Evolutionary conservation across 2,797 vertebrate genomes (phyloP), one percentile per base, ranked within the genome.

Genomic region (Luscinia megarhynchos): DNA sequence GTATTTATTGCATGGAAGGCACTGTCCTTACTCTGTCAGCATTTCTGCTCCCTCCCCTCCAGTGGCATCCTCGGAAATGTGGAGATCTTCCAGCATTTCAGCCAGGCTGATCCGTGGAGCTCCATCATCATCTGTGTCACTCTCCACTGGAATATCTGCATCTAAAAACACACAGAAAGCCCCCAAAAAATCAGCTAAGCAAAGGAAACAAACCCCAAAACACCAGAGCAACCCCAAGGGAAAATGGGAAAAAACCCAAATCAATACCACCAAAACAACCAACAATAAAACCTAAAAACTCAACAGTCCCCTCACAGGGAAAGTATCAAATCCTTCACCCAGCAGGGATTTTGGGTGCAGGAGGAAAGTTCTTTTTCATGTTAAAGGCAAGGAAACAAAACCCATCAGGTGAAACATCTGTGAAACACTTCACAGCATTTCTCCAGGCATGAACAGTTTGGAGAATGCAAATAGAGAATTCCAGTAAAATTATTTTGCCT

Each of bases 51-150:
- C 99, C 55, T 99, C 99, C 89, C 95, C 99, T 67, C 99, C 99
- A 8, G 99, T 99, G 84, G 99, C 99, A 30, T 99, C 99, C 5
- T 97, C 68, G 9, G 98, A 98, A 78, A 99, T 98, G 81, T 98
- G 98, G 79, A 99, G 98, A 96, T 99, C 99, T 92, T 99, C 99
- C 91, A 99, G 96, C 99, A 99, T 99, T 96, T 99, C 99, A 41
- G 98, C 96, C 97, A 99, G 97, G 58, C 99, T 99, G 97, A 99
- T 98, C 40, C 98, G 89, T 9, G 99, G 99, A 6, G 99, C 98
- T 24, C 98, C 99, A 22, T 99, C 99, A 36, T 99, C 99, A 74
- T 99, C 99, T 0, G 98, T 99, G 95, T 99, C 99, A 16, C 99
- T 99, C 97, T 99, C 99, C 95, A 99, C 99, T 5, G 99, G 98